A percentile compares a stretch with the other conserved stretches of the same genome.
These are phyloP conservation scores for Drosophila neotestacea DNA, from an alignment of 2,888 invertebrate species.

Conservation along the genomic window DNA sequence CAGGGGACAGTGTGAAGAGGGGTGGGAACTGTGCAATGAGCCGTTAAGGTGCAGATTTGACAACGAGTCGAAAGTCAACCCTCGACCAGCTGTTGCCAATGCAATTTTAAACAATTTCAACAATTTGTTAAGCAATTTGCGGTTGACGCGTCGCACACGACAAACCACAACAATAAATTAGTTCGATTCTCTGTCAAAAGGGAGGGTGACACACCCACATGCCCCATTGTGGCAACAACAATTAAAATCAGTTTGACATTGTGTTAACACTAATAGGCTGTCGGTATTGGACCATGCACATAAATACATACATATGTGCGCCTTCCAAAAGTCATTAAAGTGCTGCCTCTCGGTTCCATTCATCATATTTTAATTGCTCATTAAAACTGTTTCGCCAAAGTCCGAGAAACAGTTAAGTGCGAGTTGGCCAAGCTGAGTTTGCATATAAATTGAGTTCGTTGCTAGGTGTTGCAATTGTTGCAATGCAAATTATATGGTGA, in stretches of 20 bases:
- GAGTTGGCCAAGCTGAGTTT: slow-evolving; percentile 38
- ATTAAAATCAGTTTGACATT: slow-evolving; percentile 48
- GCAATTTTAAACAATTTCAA: slow-evolving; percentile 77
- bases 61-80: slow-evolving; percentile 34
- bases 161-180: slow-evolving; percentile 66
- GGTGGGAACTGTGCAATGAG: slow-evolving; percentile 65
- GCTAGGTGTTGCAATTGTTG: slow-evolving; percentile 38
- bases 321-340: slow-evolving; percentile 39
- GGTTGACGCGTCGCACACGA: slow-evolving; percentile 64
- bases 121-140: slow-evolving; percentile 76
- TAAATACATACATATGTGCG: slow-evolving; percentile 40
- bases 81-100: slow-evolving; percentile 42
- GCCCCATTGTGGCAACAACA: slow-evolving; percentile 10
- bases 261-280: slow-evolving; percentile 60
- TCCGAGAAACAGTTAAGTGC: slow-evolving; percentile 8
- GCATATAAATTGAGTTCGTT: slow-evolving; percentile 67
- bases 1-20: not conserved
- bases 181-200: slow-evolving; percentile 40
- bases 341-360: not conserved
- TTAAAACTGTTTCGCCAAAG: slow-evolving; percentile 49
- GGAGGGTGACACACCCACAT: slow-evolving; percentile 38
- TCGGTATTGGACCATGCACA: slow-evolving; percentile 6
- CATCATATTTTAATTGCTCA: slow-evolving; percentile 67
- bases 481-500: slow-evolving; percentile 60
- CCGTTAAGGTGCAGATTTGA: slow-evolving; percentile 61